Evolutionary conservation across 2,888 invertebrate species (phyloP).

Genomic region (Macrosiphum euphorbiae): DNA sequence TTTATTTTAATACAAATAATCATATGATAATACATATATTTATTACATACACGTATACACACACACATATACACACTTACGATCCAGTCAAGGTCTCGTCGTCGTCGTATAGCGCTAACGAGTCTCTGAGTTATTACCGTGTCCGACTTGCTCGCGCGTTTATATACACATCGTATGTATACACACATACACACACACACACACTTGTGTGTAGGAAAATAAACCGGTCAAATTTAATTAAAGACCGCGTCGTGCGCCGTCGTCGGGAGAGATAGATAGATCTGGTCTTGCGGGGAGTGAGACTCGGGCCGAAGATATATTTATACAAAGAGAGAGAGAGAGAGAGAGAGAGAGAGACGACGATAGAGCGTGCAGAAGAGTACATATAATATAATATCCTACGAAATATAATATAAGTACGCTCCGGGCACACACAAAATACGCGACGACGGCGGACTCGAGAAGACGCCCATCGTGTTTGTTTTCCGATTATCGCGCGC

Average conservation of each 20-base stretch:
- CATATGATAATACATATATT: slow-evolving; percentile 7
- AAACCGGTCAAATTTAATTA: slow-evolving; percentile 65
- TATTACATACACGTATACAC: neutral
- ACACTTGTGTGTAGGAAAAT: slow-evolving; percentile 23
- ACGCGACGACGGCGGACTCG: slow-evolving; percentile 54
- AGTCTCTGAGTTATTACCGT: slow-evolving; percentile 62
- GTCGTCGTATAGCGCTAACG: slow-evolving; percentile 48
- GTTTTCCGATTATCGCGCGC: slow-evolving; percentile 63
- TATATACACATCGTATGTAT: neutral
- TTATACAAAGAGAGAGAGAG: neutral
- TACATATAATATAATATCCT: neutral
- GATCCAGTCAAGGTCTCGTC: slow-evolving; percentile 53
- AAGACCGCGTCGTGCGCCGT: slow-evolving; percentile 53
- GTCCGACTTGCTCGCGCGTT: slow-evolving; percentile 41
- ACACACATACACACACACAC: neutral
- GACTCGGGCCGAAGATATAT: neutral
- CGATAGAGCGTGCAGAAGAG: neutral
- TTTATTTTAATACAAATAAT: slow-evolving; percentile 45
- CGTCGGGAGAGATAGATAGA: slow-evolving; percentile 17
- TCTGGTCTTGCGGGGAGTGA: slow-evolving; percentile 16
- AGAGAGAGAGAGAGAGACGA: neutral
- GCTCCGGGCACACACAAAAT: slow-evolving; percentile 50
- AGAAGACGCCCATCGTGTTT: slow-evolving; percentile 65
- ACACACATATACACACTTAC: neutral
- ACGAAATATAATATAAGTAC: neutral